Conservation (phyloP, 2,888 invertebrate species). For the Drosophila cognata region DNA sequence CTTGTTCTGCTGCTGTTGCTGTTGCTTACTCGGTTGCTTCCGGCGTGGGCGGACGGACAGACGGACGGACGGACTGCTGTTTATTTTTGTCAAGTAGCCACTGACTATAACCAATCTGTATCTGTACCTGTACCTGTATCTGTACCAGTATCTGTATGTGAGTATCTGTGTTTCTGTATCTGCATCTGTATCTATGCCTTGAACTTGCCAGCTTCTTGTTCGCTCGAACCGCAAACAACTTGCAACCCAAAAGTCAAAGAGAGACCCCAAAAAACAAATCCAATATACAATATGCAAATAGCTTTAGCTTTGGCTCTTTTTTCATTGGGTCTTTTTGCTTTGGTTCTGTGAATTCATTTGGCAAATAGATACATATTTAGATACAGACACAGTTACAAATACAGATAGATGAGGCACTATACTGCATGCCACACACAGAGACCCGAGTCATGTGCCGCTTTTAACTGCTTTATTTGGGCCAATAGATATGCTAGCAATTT, state of each 20-base stretch:
- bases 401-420: slow-evolving; percentile 7
- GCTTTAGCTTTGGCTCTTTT: slow-evolving; percentile 9
- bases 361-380: slow-evolving; percentile 49
- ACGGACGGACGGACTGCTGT: slow-evolving; percentile 14
- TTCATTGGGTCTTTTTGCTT: slow-evolving; percentile 20
- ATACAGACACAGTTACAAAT: slow-evolving; percentile 15
- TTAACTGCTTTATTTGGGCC: slow-evolving; percentile 34
- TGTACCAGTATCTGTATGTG: slow-evolving; percentile 5
- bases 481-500: slow-evolving; percentile 43
- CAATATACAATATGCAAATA: slow-evolving; percentile 24
- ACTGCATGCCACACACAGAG: slow-evolving; percentile 1
- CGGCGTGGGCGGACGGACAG: slow-evolving; percentile 55
- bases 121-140: slow-evolving; percentile 21
- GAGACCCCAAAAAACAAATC: slow-evolving; percentile 14
- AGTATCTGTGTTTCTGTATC: not conserved
- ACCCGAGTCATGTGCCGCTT: slow-evolving; percentile 63
- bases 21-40: slow-evolving; percentile 42
- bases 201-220: slow-evolving; percentile 56
- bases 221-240: slow-evolving; percentile 33
- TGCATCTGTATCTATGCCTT: slow-evolving; percentile 45
- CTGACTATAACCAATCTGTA: slow-evolving; percentile 22
- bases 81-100: slow-evolving; percentile 52
- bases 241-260: slow-evolving; percentile 40
- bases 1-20: slow-evolving; percentile 7
- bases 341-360: slow-evolving; percentile 57